A percentile compares a stretch with the other conserved stretches of the same genome.
Conservation (phyloP, 2,797 vertebrate genomes). For the Loris lydekkerianus region DNA sequence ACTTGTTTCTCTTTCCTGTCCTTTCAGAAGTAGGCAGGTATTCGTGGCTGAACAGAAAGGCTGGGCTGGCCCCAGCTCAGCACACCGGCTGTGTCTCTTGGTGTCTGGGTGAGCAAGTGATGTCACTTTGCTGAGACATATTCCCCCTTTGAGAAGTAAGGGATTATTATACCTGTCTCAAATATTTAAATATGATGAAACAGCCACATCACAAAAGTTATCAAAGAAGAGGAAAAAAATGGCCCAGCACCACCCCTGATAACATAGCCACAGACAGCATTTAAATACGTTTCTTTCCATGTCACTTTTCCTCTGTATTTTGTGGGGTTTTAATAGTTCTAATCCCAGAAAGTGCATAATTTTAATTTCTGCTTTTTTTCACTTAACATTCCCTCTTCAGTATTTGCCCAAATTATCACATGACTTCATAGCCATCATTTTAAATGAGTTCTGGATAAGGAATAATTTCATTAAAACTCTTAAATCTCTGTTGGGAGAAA, state of each 20-base stretch:
- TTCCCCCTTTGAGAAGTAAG: not conserved
- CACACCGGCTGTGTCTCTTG: not conserved
- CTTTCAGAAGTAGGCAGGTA: no score
- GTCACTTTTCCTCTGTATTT: not conserved
- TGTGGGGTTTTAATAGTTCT: not conserved
- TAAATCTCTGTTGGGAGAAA: not conserved
- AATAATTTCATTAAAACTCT: not conserved
- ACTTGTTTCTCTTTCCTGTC: not conserved
- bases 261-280: not conserved
- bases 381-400: not conserved
- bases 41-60: not conserved
- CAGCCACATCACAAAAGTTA: not conserved
- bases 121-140: not conserved
- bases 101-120: not conserved
- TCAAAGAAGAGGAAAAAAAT: not conserved
- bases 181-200: not conserved
- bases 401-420: not conserved
- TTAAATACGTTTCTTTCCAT: not conserved
- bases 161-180: not conserved
- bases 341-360: not conserved
- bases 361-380: not conserved
- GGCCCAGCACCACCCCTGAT: not conserved
- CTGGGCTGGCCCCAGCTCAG: not conserved
- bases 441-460: not conserved
- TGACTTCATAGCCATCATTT: not conserved